Conservation (phyloP, 2,113 vertebrate genomes). For the Electrona antarctica region DNA sequence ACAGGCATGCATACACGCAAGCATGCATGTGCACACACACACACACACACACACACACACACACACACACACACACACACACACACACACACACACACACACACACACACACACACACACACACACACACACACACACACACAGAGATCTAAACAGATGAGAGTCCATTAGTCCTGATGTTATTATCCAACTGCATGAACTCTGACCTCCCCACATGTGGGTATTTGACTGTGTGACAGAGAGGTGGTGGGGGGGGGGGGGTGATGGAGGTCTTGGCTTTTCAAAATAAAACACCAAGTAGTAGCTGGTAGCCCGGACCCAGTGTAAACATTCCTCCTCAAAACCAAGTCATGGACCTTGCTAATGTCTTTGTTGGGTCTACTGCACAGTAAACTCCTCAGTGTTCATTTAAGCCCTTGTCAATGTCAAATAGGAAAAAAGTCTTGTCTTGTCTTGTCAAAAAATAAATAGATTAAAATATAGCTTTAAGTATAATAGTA, state of each 20-base stretch:
- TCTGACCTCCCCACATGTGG: slow-evolving; percentile 38
- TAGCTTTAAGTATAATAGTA: no score
- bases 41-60: no score
- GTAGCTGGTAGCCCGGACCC: no score
- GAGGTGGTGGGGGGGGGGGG: background rate
- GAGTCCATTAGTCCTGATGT: slow-evolving; percentile 65
- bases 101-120: background rate
- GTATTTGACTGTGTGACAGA: background rate
- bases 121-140: background rate
- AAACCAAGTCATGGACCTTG: no score
- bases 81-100: background rate
- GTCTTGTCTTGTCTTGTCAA: no score
- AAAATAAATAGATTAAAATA: no score
- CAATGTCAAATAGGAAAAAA: no score
- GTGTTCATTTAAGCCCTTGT: background rate
- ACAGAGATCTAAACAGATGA: slow-evolving; percentile 64
- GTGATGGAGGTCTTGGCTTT: background rate
- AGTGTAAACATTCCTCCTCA: no score
- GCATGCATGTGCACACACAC: background rate
- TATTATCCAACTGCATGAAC: slow-evolving; percentile 63
- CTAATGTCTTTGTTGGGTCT: background rate
- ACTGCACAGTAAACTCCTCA: no score
- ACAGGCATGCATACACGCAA: slow-evolving; percentile 1
- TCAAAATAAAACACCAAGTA: background rate
- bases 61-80: background rate